Base-by-base conservation (phyloP, 64 coral and sea anemone species). In the Stichodactyla mertensii region DNA sequence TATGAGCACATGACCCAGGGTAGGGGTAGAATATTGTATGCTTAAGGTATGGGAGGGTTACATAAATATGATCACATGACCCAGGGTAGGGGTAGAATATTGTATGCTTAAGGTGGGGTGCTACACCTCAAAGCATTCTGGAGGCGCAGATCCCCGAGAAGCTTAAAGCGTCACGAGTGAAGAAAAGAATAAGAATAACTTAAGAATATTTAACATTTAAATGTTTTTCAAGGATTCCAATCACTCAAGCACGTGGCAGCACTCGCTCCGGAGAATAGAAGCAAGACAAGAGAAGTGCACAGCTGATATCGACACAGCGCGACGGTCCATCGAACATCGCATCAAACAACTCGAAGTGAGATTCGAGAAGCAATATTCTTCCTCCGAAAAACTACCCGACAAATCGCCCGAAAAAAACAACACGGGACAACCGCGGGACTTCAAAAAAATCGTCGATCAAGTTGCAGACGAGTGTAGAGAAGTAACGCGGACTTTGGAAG, bases 221-320 rank as follows among this genome's bases (percentile, higher is more conserved):
- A 66, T 66, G 0, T 52, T 27, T 82, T 57, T 27, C 16, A 54
- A 82, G 80, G 80, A 82, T 53, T 82, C 87, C 55, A 85, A 80
- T 51, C 90, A 92, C 26, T 95, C 90, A 20, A 60, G 78, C 23
- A 90, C 94, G 2, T 97, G 94, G 77, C 86, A 92, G 19, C 82
- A 55, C 19, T 92, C 91, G 9, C 88, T 97, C 11, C 77, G 79
- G 11, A 56, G 82, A 15, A 86, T 97, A 6, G 94, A 97, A 31
- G 94, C 94, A 20, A 82, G 94, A 60, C 94, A 97, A 79, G 94
- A 97, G 71, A 88, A 92, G 2, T 97, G 94, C 16, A 92, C 84
- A 10, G 71, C 86, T 18, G 94, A 97, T 52, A 97, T 97, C 52
- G 94, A 97, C 60, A 89, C 91, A 2, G 77, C 94, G 15, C 91